Conservation (phyloP, 2,888 invertebrate genomes). For the Podotricha telesiphe region DNA sequence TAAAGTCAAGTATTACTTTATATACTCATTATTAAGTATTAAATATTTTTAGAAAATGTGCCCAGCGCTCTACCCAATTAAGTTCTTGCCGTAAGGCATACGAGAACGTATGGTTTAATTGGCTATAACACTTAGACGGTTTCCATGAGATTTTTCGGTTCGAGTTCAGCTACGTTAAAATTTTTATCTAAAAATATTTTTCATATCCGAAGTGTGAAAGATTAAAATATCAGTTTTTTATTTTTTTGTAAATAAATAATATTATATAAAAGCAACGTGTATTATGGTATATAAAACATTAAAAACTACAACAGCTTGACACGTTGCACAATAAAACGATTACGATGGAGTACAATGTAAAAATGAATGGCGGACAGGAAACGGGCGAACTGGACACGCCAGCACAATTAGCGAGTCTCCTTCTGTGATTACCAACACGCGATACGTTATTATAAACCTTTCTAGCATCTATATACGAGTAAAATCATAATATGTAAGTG, state of each 20-base stretch:
- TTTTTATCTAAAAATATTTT: too few relatives aligned
- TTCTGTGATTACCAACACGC: conserved; percentile 41
- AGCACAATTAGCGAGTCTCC: conserved; percentile 43
- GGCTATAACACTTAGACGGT: too few relatives aligned
- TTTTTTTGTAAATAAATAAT: background rate
- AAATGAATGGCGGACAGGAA: conserved; percentile 60
- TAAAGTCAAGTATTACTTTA: too few relatives aligned
- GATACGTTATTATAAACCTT: conserved; percentile 33
- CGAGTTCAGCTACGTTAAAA: too few relatives aligned
- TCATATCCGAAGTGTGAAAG: too few relatives aligned
- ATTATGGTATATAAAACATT: conserved; percentile 15
- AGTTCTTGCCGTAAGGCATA: too few relatives aligned
- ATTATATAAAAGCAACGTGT: background rate
- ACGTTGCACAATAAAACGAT: conserved; percentile 47
- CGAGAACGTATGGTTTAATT: too few relatives aligned
- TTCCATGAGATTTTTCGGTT: too few relatives aligned
- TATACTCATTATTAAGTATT: too few relatives aligned
- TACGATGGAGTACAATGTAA: conserved; percentile 49
- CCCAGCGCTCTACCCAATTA: too few relatives aligned
- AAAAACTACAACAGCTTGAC: conserved; percentile 4
- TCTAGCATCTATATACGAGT: conserved; percentile 21
- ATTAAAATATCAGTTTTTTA: too few relatives aligned
- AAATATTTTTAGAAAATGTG: too few relatives aligned
- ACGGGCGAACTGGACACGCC: conserved; percentile 46
- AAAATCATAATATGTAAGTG: background rate